Percentiles rank a stretch among this genome's conserved stretches.
phyloP scores from a whole-genome alignment of 2,797 vertebrate genomes.

The Spinus pinus region DNA sequence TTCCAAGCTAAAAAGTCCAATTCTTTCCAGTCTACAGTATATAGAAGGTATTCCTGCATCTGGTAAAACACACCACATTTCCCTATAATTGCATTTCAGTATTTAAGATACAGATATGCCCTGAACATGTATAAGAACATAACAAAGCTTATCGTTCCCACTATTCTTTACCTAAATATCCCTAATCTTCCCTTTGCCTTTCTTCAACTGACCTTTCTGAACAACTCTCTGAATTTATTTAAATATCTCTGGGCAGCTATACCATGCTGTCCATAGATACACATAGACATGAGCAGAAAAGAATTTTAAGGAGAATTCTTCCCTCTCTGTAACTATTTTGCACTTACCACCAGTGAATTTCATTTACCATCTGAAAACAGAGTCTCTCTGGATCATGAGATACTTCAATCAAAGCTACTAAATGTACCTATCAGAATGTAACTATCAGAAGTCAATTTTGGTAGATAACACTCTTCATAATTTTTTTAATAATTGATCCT shows the following conservation, averaged over 20 bases:
- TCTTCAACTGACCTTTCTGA: background rate
- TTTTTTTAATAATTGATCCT: background rate
- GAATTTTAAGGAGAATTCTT: background rate
- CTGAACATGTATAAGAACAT: background rate
- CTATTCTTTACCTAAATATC: background rate
- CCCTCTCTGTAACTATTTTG: background rate
- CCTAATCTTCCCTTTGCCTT: background rate
- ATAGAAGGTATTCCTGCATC: background rate
- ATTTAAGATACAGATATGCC: background rate
- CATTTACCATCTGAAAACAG: background rate
- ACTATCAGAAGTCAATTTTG: background rate
- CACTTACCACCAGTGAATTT: background rate
- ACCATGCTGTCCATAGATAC: background rate
- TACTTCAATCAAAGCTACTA: background rate
- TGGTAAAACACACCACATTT: background rate
- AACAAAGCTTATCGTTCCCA: background rate
- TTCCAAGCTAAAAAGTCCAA: background rate
- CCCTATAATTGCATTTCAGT: background rate
- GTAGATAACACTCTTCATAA: background rate
- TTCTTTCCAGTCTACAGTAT: background rate
- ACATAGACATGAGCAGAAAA: background rate
- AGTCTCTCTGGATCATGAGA: background rate
- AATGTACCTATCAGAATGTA: background rate
- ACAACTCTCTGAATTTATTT: background rate
- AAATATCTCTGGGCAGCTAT: background rate